phyloP scores from a whole-genome alignment of 2,113 vertebrate species.

The Colinus virginianus region DNA sequence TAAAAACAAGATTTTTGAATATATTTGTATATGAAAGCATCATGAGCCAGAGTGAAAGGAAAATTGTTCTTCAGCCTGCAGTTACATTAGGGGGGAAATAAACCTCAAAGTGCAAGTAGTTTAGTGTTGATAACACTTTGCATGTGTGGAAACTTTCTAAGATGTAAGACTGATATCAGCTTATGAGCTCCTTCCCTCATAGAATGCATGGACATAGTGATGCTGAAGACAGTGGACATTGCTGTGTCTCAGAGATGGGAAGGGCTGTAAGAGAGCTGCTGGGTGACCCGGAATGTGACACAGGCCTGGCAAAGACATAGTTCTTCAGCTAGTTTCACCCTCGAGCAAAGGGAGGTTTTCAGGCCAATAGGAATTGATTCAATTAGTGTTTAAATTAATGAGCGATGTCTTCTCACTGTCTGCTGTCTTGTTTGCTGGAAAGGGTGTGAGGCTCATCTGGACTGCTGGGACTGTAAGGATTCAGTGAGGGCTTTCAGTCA shows the following conservation, averaged over 20 bases:
- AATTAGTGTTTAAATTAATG: conserved; percentile 18
- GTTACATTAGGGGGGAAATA: not conserved
- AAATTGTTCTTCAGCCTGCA: not conserved
- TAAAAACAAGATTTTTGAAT: not conserved
- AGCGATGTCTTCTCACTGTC: not conserved
- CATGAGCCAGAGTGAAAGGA: not conserved
- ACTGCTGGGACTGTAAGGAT: not conserved
- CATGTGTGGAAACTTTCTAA: not conserved
- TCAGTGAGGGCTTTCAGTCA: not conserved
- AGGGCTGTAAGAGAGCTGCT: not conserved
- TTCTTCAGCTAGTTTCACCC: not conserved
- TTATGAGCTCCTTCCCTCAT: not conserved
- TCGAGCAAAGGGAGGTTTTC: not conserved
- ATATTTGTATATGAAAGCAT: not conserved
- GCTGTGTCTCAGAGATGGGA: not conserved
- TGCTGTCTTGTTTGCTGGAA: not conserved
- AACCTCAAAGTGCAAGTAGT: not conserved
- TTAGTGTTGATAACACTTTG: not conserved
- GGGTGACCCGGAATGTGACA: not conserved
- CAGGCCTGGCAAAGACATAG: not conserved
- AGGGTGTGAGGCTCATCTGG: not conserved
- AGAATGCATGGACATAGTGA: too few relatives aligned
- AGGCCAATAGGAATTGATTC: conserved; percentile 14
- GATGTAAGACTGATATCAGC: not conserved
- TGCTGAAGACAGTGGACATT: not conserved